Evolutionary conservation across 2,797 vertebrate genomes (phyloP), one percentile per base, ranked within the genome.

Genomic region (Prionace glauca): DNA sequence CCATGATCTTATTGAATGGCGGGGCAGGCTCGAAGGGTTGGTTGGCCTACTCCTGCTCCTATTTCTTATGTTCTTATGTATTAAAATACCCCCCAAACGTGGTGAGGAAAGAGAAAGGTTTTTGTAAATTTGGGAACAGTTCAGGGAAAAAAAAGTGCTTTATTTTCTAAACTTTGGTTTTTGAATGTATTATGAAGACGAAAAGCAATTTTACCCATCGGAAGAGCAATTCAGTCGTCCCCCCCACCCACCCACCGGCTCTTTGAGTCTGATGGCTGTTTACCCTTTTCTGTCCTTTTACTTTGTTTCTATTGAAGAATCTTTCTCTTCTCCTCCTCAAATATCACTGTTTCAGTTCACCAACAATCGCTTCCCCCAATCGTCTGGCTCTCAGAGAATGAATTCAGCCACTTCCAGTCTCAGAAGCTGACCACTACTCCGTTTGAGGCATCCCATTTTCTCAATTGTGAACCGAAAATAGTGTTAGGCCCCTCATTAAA

Each of bases 251-350:
- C 72, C 29, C 26, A 9, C 32, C 32, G 72, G 9, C 29, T 74
- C 71, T 74, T 74, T 74, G 22, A 32, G 8, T 84, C 95, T 77
- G 77, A 14, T 67, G 50, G 11, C 65, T 1, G 50, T 60, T 32
- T 88, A 95, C 26, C 95, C 50, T 41, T 65, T 96, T 77, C 91
- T 96, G 96, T 96, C 96, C 96, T 74, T 95, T 96, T 92, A 96
- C 96, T 22, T 24, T 22, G 32, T 81, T 77, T 50, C 69, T 67
- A 72, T 65, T 86, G 60, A 16, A 11, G 41, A 16, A 69, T 71
- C 60, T n/a, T 41, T 36, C 16, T n/a, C 1, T 92, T n/a, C 50
- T 90, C 36, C 29, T 62, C 91, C 91, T 79, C n/a, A 60, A 45
- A 14, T 56, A 95, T 56, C 26, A 18, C 50, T 14, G 26, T 45